A percentile compares a stretch with the other conserved stretches of the same genome.
phyloP scores from a whole-genome alignment of 2,113 vertebrate genomes.

The Diglossa brunneiventris region DNA sequence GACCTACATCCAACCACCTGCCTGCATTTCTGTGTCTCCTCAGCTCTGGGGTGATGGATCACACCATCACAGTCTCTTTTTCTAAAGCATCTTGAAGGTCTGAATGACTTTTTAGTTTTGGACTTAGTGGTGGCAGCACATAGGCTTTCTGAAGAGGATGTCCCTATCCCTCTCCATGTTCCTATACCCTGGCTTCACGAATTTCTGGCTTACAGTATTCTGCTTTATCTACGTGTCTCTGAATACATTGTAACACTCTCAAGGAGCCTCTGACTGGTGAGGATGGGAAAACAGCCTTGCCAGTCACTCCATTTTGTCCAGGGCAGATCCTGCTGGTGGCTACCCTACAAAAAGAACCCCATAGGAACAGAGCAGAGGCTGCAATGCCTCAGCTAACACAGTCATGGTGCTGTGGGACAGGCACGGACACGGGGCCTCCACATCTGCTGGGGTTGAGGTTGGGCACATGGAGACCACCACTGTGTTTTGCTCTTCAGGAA shows the following conservation, averaged over 20 bases:
- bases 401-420: not conserved
- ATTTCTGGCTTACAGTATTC: not conserved
- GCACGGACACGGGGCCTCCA: not conserved
- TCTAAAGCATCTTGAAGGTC: not conserved
- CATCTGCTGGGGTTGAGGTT: not conserved
- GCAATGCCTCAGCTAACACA: not conserved
- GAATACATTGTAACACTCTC: not conserved
- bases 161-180: not conserved
- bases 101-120: not conserved
- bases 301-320: fast-evolving
- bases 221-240: fast-evolving
- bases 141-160: not conserved
- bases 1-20: not conserved
- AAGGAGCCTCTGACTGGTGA: not conserved
- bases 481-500: not conserved
- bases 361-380: not conserved
- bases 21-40: not conserved
- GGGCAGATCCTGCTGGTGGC: not conserved
- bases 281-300: not conserved
- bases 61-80: not conserved
- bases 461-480: not conserved
- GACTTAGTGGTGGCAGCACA: not conserved
- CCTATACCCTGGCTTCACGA: not conserved
- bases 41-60: not conserved
- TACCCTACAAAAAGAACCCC: not conserved